Evolutionary conservation across 2,113 vertebrate genomes (phyloP), one percentile per base, ranked within the genome.

Genomic region (Eurypyga helias): DNA sequence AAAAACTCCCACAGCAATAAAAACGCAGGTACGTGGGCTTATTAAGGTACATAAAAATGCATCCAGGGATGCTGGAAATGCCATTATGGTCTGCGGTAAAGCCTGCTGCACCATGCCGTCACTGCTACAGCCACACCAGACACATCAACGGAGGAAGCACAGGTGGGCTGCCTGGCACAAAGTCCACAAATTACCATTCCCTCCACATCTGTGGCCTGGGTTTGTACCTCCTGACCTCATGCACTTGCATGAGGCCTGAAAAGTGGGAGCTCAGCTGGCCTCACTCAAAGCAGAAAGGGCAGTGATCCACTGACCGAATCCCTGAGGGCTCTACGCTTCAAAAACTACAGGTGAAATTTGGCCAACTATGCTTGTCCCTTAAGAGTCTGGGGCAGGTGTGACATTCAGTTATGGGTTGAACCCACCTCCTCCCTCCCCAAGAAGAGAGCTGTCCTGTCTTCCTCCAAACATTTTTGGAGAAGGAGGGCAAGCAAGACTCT

Each of bases 41-140:
- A 92, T 81, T 89, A 83, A 77, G 34, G 76, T 2, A 29, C 7
- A 78, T 66, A 54, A 94, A 95, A 80, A 87, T 58, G 76, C 72
- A 96, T 21, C 16, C 69, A 71, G 61, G 83, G 60, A 51, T 25
- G 72, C 46, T 64, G 80, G 64, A 83, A 70, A 87, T n/a, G 26
- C 51, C 83, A 94, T 93, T 75, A 73, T 8, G 17, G 80, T 58
- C 88, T 80, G 58, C 2, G 0, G 65, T 48, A 72, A 90, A 94
- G 75, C 36, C 90, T 73, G 76, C 72, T 33, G 88, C 25, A 14
- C 93, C 48, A 18, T 10, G 73, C 13, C 1, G 1, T 60, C 49
- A 65, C 57, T 34, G 62, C 55, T 23, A 5, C 48, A 69, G 82
- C 82, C 34, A n/a, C 28, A n/a, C 11, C 46, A 70, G 31, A 25